Evolutionary conservation across 2,797 vertebrate genomes (phyloP).

Genomic region (Eospalax fontanierii): DNA sequence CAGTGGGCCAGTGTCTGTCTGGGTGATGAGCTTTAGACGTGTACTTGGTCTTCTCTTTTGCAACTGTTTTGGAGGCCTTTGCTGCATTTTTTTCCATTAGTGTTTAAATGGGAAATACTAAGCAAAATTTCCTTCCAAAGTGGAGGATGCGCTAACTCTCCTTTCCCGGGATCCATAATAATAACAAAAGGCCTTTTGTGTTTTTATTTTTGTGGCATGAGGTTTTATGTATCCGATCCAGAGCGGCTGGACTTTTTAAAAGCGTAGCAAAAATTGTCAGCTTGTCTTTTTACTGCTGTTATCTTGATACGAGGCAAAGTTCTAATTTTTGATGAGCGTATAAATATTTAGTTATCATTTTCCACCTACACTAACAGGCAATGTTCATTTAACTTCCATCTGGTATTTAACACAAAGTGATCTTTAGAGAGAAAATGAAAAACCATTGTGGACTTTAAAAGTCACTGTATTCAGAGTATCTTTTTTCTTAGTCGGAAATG

Average conservation of each 20-base stretch:
- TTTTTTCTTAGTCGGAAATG: too few relatives aligned
- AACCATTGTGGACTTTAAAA: neutral
- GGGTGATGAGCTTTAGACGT: neutral
- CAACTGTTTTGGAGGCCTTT: neutral
- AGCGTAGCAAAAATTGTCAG: neutral
- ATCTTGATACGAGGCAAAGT: neutral
- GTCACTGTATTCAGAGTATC: neutral
- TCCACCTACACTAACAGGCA: neutral
- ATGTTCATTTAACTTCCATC: neutral
- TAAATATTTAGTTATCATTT: conserved; percentile 45
- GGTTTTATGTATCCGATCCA: neutral
- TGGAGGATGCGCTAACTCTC: neutral
- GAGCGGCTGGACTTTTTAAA: neutral
- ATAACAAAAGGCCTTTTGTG: neutral
- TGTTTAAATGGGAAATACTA: neutral
- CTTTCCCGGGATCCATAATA: neutral
- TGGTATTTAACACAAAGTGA: neutral
- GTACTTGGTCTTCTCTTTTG: neutral
- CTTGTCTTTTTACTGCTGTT: conserved; percentile 20
- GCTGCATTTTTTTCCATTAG: neutral
- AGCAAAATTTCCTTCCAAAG: neutral
- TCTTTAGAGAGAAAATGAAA: neutral
- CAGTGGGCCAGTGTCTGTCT: neutral
- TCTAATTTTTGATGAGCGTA: neutral
- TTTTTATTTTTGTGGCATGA: neutral